Conservation (phyloP, 2,888 invertebrate genomes). For the Octonoba sinensis region DNA sequence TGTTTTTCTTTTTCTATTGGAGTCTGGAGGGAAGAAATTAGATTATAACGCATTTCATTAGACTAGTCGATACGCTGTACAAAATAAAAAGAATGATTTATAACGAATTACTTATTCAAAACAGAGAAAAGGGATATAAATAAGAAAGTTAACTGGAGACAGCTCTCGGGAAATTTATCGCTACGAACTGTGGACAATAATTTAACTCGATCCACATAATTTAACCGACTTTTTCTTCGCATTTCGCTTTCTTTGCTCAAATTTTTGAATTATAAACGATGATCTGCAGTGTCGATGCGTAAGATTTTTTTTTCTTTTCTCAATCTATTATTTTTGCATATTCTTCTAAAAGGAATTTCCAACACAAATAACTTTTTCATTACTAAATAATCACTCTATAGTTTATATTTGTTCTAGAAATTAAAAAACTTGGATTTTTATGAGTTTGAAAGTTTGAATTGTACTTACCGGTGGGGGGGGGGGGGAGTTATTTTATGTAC, state of each 20-base stretch:
- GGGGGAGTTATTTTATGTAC: too few species aligned
- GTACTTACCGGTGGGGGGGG: too few species aligned
- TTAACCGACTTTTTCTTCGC: conserved; percentile 9
- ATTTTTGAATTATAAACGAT: conserved; percentile 43
- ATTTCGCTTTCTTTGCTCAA: conserved; percentile 14
- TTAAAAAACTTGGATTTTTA: too few species aligned
- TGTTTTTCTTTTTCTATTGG: conserved; percentile 3
- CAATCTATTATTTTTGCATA: conserved; percentile 36
- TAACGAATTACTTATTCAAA: conserved; percentile 48
- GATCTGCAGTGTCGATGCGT: conserved; percentile 1
- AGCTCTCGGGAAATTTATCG: conserved; percentile 26
- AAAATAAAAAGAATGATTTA: conserved; percentile 36
- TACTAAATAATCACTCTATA: too few species aligned
- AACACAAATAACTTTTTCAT: too few species aligned
- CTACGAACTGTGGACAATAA: conserved; percentile 31
- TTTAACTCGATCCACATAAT: conserved; percentile 43
- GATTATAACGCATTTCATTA: conserved; percentile 29
- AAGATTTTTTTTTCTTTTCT: conserved; percentile 9
- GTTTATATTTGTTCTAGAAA: too few species aligned
- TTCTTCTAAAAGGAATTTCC: neutral
- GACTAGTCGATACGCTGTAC: conserved; percentile 10
- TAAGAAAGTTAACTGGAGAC: conserved; percentile 22
- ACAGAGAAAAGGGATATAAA: conserved; percentile 26
- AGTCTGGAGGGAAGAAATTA: conserved; percentile 17
- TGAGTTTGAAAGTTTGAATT: too few species aligned